Evolutionary conservation across 92 coral and sea anemone genomes (phyloP).

Genomic region (Porites lobata): DNA sequence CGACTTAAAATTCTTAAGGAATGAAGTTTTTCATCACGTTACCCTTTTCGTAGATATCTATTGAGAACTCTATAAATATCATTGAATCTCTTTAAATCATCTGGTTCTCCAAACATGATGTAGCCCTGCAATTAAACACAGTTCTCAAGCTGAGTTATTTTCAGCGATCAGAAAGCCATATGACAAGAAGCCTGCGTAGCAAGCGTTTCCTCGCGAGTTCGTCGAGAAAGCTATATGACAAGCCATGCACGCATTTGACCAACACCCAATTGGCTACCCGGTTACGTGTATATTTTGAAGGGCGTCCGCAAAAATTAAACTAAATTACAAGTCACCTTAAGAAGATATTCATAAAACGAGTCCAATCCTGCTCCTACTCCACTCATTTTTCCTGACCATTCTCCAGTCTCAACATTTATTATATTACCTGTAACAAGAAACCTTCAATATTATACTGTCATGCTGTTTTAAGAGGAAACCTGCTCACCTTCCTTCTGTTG

Average conservation of each 20-base stretch:
- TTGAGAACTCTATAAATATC: constrained; percentile 85
- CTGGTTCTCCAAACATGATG: constrained; percentile 94
- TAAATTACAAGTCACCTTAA: constrained; percentile 71
- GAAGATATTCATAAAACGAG: constrained; percentile 95
- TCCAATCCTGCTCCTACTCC: constrained; percentile 99
- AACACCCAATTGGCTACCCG: too few species aligned
- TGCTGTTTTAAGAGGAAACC: too few species aligned
- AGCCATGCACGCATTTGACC: too few species aligned
- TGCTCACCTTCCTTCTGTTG: too few species aligned
- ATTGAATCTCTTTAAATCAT: constrained; percentile 90
- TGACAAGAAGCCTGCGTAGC: too few species aligned
- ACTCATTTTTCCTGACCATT: constrained; percentile 95
- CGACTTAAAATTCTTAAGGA: background rate
- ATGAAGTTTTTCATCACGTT: background rate
- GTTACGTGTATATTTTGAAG: too few species aligned
- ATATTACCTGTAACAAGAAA: constrained; percentile 75
- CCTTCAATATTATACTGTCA: background rate
- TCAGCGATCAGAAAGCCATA: too few species aligned
- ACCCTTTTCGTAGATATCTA: constrained; percentile 90
- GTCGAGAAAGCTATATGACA: too few species aligned
- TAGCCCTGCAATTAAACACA: constrained; percentile 75
- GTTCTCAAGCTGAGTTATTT: background rate
- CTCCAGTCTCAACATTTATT: constrained; percentile 84
- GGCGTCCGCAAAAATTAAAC: too few species aligned
- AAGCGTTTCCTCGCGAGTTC: too few species aligned